Percentiles rank a stretch among this genome's conserved stretches.
phyloP scores from a whole-genome alignment of 2,888 invertebrate genomes.

The Theodoxus fluviatilis region DNA sequence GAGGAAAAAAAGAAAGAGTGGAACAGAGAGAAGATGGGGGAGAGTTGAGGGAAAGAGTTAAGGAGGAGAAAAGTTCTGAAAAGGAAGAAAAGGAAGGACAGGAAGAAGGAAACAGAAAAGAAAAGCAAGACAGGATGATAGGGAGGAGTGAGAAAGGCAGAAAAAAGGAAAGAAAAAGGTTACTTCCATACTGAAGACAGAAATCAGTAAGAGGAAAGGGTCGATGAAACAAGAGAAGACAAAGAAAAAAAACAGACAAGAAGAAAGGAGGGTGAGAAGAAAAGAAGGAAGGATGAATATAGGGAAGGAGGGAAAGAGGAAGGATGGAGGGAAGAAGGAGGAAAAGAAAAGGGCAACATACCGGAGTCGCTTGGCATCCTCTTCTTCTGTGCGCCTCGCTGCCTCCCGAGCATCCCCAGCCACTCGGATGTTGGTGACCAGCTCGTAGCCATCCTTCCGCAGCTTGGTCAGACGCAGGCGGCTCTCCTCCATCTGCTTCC shows the following conservation, averaged over 20 bases:
- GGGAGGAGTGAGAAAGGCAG: neutral
- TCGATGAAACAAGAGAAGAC: neutral
- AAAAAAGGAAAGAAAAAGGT: neutral
- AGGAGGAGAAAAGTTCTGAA: too few species aligned
- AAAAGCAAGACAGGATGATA: neutral
- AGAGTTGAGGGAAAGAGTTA: too few species aligned
- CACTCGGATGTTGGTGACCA: constrained; percentile 64
- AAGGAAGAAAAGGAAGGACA: too few species aligned
- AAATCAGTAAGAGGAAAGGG: neutral
- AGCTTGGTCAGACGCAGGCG: constrained; percentile 62
- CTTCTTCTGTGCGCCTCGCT: constrained; percentile 59
- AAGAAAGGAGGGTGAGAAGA: too few species aligned
- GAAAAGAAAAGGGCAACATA: constrained; percentile 23
- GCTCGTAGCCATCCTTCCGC: constrained; percentile 62
- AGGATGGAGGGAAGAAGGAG: too few species aligned
- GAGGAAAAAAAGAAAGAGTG: too few species aligned
- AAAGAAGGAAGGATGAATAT: too few species aligned
- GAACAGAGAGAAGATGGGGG: too few species aligned
- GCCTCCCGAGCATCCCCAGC: constrained; percentile 65
- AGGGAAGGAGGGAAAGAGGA: too few species aligned
- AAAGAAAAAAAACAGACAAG: neutral
- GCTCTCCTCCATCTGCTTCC: constrained; percentile 65
- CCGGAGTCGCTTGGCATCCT: constrained; percentile 57
- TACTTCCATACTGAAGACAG: neutral
- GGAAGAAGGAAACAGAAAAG: too few species aligned